A percentile compares a stretch with the other conserved stretches of the same genome.
Conservation (phyloP, 1,140 invertebrate species). For the Ceratoteleas bidentatus region DNA sequence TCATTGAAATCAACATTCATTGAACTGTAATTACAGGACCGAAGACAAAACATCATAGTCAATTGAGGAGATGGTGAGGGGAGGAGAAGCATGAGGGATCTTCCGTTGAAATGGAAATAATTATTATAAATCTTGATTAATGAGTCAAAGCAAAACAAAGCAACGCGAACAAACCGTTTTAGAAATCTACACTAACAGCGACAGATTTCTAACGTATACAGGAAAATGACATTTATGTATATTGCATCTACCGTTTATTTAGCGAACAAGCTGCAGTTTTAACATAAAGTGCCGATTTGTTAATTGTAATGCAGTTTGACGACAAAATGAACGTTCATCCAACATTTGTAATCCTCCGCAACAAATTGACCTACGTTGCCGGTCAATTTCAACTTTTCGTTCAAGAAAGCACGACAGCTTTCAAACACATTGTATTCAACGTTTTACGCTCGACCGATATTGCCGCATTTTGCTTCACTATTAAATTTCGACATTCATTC, state of each 20-base stretch:
- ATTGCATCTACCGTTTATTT: conserved; percentile 55
- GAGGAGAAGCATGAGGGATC: conserved; percentile 34
- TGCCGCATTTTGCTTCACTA: background rate
- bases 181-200: conserved; percentile 35
- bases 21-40: conserved; percentile 62
- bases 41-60: conserved; percentile 58
- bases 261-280: conserved; percentile 39
- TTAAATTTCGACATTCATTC: background rate
- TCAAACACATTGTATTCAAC: conserved; percentile 5
- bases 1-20: conserved; percentile 49
- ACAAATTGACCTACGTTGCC: conserved; percentile 12
- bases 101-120: conserved; percentile 58
- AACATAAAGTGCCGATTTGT: conserved; percentile 42
- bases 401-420: conserved; percentile 16
- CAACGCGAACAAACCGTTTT: conserved; percentile 28
- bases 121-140: conserved; percentile 40
- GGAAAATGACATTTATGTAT: conserved; percentile 40
- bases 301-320: conserved; percentile 44
- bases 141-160: conserved; percentile 22
- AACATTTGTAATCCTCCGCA: conserved; percentile 39
- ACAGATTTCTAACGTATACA: conserved; percentile 43
- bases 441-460: conserved; percentile 1
- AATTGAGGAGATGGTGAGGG: conserved; percentile 45
- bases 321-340: conserved; percentile 34
- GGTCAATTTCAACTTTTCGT: conserved; percentile 16